Evolutionary conservation across 2,888 invertebrate genomes (phyloP).

Genomic region (Leptopilina drosophilae): DNA sequence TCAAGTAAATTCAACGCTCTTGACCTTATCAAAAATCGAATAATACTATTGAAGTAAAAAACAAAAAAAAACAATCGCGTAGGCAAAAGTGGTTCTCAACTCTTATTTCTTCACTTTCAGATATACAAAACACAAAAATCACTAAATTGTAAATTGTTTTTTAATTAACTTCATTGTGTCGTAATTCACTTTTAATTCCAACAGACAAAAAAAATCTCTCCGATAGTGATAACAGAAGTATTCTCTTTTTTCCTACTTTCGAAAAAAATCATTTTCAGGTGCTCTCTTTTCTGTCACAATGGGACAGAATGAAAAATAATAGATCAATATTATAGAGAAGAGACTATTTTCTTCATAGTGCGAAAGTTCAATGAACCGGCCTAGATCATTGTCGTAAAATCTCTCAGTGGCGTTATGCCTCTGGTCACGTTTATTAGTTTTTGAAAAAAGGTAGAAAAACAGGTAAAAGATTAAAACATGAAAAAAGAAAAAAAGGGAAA

Average conservation of each 20-base stretch:
- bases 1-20: slow-evolving; percentile 42
- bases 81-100: slow-evolving; percentile 46
- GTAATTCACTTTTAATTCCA: no score
- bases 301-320: neutral
- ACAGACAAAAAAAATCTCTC: no score
- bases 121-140: no score
- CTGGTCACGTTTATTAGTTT: slow-evolving; percentile 55
- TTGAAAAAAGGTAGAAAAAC: slow-evolving; percentile 31
- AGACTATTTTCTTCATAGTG: slow-evolving; percentile 29
- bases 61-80: slow-evolving; percentile 41
- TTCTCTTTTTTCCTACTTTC: neutral
- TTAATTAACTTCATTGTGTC: no score
- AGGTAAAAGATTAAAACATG: slow-evolving; percentile 42
- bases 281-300: neutral
- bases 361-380: slow-evolving; percentile 63
- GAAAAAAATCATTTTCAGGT: neutral
- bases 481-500: slow-evolving; percentile 33
- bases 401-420: slow-evolving; percentile 53
- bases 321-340: slow-evolving; percentile 18
- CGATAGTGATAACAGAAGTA: neutral
- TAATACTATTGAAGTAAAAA: slow-evolving; percentile 8
- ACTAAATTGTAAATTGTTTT: no score
- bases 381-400: slow-evolving; percentile 64
- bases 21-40: slow-evolving; percentile 51
- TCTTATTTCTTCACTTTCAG: no score